Evolutionary conservation across 2,797 vertebrate genomes (phyloP), one percentile per base, ranked within the genome.

Genomic region (Bovichtus variegatus): DNA sequence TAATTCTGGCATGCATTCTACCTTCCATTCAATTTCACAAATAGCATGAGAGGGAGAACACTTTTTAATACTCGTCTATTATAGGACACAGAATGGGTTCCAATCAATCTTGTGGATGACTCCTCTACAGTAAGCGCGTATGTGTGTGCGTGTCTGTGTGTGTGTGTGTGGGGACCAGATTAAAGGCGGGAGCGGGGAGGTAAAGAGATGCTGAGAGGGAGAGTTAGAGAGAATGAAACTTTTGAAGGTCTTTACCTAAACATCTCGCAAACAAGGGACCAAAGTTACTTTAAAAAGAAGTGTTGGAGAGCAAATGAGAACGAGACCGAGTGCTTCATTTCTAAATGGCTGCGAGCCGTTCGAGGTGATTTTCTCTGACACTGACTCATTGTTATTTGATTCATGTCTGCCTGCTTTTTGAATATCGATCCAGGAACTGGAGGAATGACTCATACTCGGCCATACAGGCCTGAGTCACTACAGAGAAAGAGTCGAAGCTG

Each of bases 321-420:
- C 6, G 66, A 81, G 78, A 71, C 19, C 1, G 60, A 66, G 63
- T 29, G 63, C 83, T 80, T 93, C 59, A 92, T 94, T 93, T 93
- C 73, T 74, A 94, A 93, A 94, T 92, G 87, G 86, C 79, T 40
- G 62, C 9, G 72, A 34, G 31, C 31, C 31, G 31, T 34, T 34
- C 8, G 31, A 78, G 78, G 89, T 85, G 83, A 85, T 89, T 92
- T 83, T 86, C 59, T 80, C 76, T 88, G 88, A 92, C 90, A 89
- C 90, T 84, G 89, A 84, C 89, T 92, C 70, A 83, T 91, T 90
- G 88, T 91, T 91, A 83, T 90, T 93, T 92, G 85, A 94, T 93
- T 93, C 84, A 93, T 92, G 91, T 92, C 87, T 60, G 82, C 62
- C 80, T 81, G 77, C 77, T 74, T 88, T 92, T 91, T 89, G 89